Base-by-base conservation (phyloP, 1,140 invertebrate genomes). In the Rhyzopertha dominica region DNA sequence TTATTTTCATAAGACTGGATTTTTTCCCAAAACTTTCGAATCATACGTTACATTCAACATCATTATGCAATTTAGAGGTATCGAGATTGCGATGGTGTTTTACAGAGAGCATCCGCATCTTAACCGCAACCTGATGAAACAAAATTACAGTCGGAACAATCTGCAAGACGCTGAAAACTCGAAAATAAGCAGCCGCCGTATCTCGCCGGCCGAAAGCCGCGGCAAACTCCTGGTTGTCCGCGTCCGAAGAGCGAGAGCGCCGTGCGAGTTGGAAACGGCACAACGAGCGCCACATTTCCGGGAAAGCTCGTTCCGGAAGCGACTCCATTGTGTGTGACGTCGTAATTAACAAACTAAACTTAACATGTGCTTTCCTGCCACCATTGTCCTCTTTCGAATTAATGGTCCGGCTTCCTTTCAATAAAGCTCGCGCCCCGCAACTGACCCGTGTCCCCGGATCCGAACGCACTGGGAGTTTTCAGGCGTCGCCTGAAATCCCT, bases 281-380 rank as follows among this genome's bases (percentile, higher is more conserved):
- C 49, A 59, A 58, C 58, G 59, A 62, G 58, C 58, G 52, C 25
- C 58, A 61, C 56, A 62, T 64, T 64, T 64, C 62, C 62, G 62
- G 56, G 28, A 40, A 35, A 46, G 51, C 49, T 51, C 49, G 54
- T 42, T 49, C 48, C 61, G 62, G 63, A 63, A 64, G 57, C 54
- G 52, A 49, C 51, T 47, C 65, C 63, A 67, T 67, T 67, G 65
- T 67, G 56, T 54, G 54, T 58, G 57, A 61, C 56, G 58, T 58
- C 61, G 56, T 67, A 65, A 67, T 67, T 67, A 67, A 67, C 63
- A 65, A 67, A 67, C 65, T 67, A 67, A 67, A 67, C 65, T 65
- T 65, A 67, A 67, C 65, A 67, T 67, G 65, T 67, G 65, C 65
- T 67, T 67, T 67, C 65, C 65, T 67, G 65, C 52, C 56, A 51